Conservation (phyloP, 2,113 vertebrate genomes). For the Ahaetulla prasina region DNA sequence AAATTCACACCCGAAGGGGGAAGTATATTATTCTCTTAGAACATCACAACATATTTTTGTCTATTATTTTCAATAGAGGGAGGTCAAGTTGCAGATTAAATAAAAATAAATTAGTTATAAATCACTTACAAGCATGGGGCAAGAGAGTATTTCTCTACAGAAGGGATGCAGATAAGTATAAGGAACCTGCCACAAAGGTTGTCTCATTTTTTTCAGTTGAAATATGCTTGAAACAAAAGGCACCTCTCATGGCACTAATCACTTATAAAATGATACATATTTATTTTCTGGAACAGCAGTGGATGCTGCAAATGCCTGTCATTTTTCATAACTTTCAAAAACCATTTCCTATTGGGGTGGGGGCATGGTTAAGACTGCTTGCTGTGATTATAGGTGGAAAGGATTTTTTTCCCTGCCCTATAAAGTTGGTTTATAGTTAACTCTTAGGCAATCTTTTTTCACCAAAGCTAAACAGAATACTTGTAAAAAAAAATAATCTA, state of each 20-base stretch:
- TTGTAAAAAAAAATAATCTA: not conserved
- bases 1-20: not conserved
- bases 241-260: conserved; percentile 40
- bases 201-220: conserved; percentile 1
- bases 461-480: not conserved
- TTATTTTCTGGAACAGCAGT: conserved; percentile 4
- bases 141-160: conserved; percentile 36
- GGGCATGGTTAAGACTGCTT: not conserved
- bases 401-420: accelerated
- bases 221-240: conserved; percentile 41
- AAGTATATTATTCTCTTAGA: conserved; percentile 36
- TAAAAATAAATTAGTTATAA: conserved; percentile 6
- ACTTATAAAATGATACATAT: conserved; percentile 36
- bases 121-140: not conserved
- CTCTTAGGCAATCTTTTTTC: not conserved
- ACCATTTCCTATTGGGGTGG: not conserved
- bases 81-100: not conserved
- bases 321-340: conserved; percentile 20
- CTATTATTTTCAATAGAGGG: not conserved
- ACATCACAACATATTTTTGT: not conserved
- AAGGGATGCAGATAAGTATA: conserved; percentile 49
- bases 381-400: not conserved
- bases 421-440: conserved; percentile 4
- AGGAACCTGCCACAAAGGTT: conserved; percentile 27
- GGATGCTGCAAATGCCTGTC: conserved; percentile 23